A percentile compares a stretch with the other conserved stretches of the same genome.
Evolutionary conservation across 1,140 invertebrate genomes (phyloP).

Genomic region (Leptinotarsa texana): DNA sequence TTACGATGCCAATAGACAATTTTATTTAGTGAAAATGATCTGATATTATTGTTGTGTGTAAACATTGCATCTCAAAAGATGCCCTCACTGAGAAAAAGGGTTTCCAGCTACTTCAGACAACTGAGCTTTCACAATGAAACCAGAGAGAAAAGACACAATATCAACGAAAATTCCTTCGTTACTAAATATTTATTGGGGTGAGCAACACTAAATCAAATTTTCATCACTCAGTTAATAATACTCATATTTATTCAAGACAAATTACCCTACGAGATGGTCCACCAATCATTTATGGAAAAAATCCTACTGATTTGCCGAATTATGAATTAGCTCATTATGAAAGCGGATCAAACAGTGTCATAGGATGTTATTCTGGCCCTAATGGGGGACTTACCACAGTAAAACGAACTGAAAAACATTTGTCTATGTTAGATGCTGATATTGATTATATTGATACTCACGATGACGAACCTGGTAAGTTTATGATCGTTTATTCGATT

Average conservation of each 20-base stretch:
- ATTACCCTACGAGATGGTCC: constrained; percentile 59
- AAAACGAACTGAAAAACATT: constrained; percentile 67
- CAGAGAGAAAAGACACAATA: constrained; percentile 58
- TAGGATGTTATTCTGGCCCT: constrained; percentile 75
- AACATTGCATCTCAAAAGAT: constrained; percentile 53
- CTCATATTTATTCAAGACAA: constrained; percentile 36
- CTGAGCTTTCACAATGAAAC: constrained; percentile 69
- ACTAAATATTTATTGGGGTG: constrained; percentile 76
- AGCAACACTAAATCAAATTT: constrained; percentile 42
- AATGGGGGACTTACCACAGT: constrained; percentile 77
- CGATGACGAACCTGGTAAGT: constrained; percentile 58
- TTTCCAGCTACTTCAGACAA: constrained; percentile 75
- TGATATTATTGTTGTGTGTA: neutral
- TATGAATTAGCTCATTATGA: constrained; percentile 61
- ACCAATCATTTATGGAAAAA: constrained; percentile 67
- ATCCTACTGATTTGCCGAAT: constrained; percentile 67
- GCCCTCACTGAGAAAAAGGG: constrained; percentile 74
- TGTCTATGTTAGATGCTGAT: constrained; percentile 69
- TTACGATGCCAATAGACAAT: neutral
- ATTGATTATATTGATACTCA: constrained; percentile 77
- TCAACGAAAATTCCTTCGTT: constrained; percentile 70
- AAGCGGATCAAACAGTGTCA: constrained; percentile 60
- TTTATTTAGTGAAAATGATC: too few species aligned
- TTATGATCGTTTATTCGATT: neutral
- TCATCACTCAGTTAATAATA: neutral